Conservation (phyloP, 2,888 invertebrate species). For the Periphyllus acericola region DNA sequence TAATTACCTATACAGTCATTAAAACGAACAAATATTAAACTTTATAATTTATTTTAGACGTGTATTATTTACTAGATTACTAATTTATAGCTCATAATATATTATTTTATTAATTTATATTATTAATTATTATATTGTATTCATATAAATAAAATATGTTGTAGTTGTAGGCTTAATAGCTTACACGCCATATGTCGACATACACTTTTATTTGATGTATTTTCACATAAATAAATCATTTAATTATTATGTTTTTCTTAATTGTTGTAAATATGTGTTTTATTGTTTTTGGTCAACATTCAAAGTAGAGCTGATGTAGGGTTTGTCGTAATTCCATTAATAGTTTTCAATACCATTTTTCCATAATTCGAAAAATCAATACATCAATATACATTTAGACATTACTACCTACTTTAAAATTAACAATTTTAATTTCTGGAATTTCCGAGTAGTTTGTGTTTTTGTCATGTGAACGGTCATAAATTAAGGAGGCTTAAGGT, state of each 20-base stretch:
- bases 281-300: too few relatives aligned
- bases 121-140: not conserved
- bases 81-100: conserved; percentile 1
- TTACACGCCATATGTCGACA: not conserved
- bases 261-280: not conserved
- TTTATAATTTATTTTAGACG: not conserved
- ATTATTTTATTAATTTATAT: not conserved
- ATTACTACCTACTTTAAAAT: too few relatives aligned
- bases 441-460: too few relatives aligned
- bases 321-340: too few relatives aligned
- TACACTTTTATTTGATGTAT: not conserved
- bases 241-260: not conserved
- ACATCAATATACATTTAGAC: too few relatives aligned
- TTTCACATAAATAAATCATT: not conserved
- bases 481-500: too few relatives aligned
- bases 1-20: not conserved
- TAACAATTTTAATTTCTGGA: too few relatives aligned
- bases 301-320: too few relatives aligned
- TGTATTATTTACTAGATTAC: not conserved
- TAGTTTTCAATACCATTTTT: too few relatives aligned
- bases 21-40: not conserved
- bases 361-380: too few relatives aligned
- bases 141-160: not conserved
- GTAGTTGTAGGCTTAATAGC: not conserved
- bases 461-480: too few relatives aligned